Percentiles rank a stretch among this genome's conserved stretches.
Conservation (phyloP, 2,888 invertebrate genomes). For the Luperina nickerlii region DNA sequence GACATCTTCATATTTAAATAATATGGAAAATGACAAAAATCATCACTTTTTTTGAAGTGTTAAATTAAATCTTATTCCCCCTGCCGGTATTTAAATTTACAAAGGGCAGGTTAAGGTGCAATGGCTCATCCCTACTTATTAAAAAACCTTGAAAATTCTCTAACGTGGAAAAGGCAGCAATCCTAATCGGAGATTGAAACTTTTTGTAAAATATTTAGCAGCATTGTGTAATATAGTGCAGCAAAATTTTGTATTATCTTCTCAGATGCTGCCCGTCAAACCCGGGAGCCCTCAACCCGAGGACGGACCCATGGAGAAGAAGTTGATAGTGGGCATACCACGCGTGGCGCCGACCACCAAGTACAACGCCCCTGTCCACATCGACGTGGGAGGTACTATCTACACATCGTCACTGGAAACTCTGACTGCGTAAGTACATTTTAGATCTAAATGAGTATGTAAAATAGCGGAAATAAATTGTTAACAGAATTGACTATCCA, state of each 20-base stretch:
- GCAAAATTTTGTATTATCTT: not conserved
- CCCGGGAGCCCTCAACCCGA: conserved; percentile 81
- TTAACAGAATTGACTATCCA: not conserved
- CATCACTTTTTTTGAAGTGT: not conserved
- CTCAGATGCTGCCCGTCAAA: conserved; percentile 73
- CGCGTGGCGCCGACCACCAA: conserved; percentile 97
- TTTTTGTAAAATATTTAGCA: not conserved
- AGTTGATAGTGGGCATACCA: conserved; percentile 97
- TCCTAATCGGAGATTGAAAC: not conserved
- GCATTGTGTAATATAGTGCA: not conserved
- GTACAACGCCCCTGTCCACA: conserved; percentile 98
- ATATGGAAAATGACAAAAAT: not conserved
- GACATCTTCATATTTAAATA: not conserved
- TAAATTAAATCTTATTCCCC: not conserved
- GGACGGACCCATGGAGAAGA: conserved; percentile 85
- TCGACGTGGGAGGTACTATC: conserved; percentile 99
- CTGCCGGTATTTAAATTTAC: not conserved
- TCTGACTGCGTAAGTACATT: conserved; percentile 94
- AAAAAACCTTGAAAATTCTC: not conserved
- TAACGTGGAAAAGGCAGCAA: not conserved
- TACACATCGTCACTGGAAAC: conserved; percentile 99
- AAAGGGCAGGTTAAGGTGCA: not conserved
- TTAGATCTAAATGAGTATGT: not conserved
- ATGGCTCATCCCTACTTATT: not conserved
- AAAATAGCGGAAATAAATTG: not conserved